Evolutionary conservation across 2,797 vertebrate genomes (phyloP).

Genomic region (Galago senegalensis): DNA sequence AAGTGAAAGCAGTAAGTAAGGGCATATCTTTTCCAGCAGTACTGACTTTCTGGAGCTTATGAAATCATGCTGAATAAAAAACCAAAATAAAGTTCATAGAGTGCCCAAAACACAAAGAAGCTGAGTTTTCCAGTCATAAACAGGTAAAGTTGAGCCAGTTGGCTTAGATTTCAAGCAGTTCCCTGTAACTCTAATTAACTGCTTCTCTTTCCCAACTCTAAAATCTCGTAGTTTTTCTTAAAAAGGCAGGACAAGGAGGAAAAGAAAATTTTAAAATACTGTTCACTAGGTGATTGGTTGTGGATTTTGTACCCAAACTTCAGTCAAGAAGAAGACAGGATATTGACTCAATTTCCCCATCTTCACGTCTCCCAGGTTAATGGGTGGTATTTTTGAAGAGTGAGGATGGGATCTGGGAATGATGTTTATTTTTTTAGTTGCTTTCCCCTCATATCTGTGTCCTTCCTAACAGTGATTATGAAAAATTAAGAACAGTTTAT

Average conservation of each 20-base stretch:
- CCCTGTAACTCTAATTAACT: slow-evolving; percentile 52
- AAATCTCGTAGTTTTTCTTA: slow-evolving; percentile 38
- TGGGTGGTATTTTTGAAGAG: slow-evolving; percentile 21
- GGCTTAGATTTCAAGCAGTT: slow-evolving; percentile 42
- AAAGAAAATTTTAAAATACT: slow-evolving; percentile 48
- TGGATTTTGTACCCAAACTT: slow-evolving; percentile 62
- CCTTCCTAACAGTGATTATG: slow-evolving; percentile 68
- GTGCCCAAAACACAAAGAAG: slow-evolving; percentile 51
- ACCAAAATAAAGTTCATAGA: slow-evolving; percentile 48
- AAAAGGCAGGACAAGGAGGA: slow-evolving; percentile 21
- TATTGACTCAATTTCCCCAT: slow-evolving; percentile 60
- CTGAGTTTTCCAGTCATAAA: slow-evolving; percentile 83
- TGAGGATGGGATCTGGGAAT: background rate
- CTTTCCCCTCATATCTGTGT: slow-evolving; percentile 60
- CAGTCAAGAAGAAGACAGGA: background rate
- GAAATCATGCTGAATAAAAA: slow-evolving; percentile 72
- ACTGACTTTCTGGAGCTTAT: slow-evolving; percentile 62
- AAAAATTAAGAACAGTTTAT: slow-evolving; percentile 83
- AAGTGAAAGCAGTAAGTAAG: slow-evolving; percentile 45
- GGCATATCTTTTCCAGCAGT: slow-evolving; percentile 52
- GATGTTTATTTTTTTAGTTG: background rate
- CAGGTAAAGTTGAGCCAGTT: slow-evolving; percentile 73
- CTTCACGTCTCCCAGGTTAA: background rate
- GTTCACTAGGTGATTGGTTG: slow-evolving; percentile 52
- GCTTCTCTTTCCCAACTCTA: slow-evolving; percentile 65